A percentile compares a stretch with the other conserved stretches of the same genome.
Conservation (phyloP, 2,797 vertebrate species). For the Microctenopoma lineatum region DNA sequence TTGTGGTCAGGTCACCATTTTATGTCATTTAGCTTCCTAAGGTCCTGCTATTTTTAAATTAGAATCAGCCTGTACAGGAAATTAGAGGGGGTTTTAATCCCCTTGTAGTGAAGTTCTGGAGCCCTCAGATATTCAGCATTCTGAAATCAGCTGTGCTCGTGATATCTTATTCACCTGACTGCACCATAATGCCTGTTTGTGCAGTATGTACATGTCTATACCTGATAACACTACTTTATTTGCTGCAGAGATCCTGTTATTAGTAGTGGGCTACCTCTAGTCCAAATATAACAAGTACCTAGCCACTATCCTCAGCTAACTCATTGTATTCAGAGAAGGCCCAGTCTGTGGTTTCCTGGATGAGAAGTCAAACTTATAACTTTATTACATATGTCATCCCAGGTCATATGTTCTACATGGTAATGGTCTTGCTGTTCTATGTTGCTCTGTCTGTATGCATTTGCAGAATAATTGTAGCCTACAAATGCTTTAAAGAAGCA, state of each 20-base stretch:
- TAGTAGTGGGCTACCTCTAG: conserved; percentile 20
- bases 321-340: conserved; percentile 4
- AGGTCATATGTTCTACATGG: conserved; percentile 10
- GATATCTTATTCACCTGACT: conserved; percentile 40
- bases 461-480: conserved; percentile 60
- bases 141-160: conserved; percentile 53
- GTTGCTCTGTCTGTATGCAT: conserved; percentile 46
- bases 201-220: conserved; percentile 38
- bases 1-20: conserved; percentile 22
- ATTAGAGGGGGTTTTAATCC: conserved; percentile 26
- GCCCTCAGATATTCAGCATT: conserved; percentile 17
- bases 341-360: background rate
- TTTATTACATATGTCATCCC: background rate
- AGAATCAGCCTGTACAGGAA: conserved; percentile 11
- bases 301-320: conserved; percentile 50
- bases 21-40: conserved; percentile 24
- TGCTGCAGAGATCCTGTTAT: conserved; percentile 34
- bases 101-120: conserved; percentile 22
- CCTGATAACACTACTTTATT: conserved; percentile 36
- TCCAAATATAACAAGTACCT: conserved; percentile 48
- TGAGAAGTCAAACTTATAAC: background rate
- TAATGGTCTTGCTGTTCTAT: conserved; percentile 34
- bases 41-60: conserved; percentile 29
- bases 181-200: conserved; percentile 53
- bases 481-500: conserved; percentile 74